Evolutionary conservation across 2,113 vertebrate species (phyloP).

Genomic region (Condylura cristata): DNA sequence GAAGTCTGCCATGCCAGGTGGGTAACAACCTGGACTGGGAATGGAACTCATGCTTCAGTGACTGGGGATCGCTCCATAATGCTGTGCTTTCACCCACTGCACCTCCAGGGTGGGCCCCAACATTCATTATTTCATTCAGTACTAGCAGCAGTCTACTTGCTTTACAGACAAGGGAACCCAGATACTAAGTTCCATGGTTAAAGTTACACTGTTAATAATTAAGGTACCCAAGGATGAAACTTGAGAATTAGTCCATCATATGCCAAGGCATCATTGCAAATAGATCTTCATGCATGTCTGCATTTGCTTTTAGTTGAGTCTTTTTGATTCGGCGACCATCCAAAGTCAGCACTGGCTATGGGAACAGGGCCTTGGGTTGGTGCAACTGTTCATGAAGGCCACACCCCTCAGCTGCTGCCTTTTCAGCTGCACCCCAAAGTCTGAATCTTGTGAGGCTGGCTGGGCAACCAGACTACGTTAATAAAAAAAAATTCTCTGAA

Average conservation of each 20-base stretch:
- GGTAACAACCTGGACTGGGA: too few species aligned
- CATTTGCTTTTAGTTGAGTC: background rate
- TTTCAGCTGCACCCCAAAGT: background rate
- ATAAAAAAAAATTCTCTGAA: background rate
- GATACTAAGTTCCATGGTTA: background rate
- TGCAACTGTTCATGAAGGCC: background rate
- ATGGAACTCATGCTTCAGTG: too few species aligned
- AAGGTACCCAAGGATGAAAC: background rate
- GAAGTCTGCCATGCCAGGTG: too few species aligned
- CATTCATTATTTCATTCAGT: background rate
- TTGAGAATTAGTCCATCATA: background rate
- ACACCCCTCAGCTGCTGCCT: background rate
- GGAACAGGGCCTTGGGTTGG: background rate
- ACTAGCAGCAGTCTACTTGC: background rate
- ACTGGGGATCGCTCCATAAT: too few species aligned
- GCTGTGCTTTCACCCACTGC: too few species aligned
- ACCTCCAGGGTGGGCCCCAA: too few species aligned
- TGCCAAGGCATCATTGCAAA: background rate
- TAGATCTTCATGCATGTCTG: background rate
- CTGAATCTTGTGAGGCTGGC: background rate
- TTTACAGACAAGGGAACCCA: background rate
- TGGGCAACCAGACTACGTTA: background rate
- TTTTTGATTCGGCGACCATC: background rate
- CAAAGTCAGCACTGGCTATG: background rate
- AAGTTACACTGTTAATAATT: background rate